Evolutionary conservation across 2,888 invertebrate species (phyloP).

Genomic region (Eudemis profundana): DNA sequence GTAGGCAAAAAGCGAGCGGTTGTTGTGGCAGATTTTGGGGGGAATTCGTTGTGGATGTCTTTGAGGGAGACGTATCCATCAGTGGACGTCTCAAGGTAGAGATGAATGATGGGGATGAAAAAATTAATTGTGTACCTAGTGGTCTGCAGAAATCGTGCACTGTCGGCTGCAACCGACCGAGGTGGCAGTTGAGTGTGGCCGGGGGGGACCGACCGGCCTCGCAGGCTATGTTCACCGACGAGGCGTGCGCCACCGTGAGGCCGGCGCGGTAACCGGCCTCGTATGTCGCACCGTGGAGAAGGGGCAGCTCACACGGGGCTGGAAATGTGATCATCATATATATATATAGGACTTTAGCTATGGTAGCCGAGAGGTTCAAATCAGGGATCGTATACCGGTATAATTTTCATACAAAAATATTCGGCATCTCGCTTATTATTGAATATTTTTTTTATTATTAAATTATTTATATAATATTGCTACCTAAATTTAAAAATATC

Average conservation of each 20-base stretch:
- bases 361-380: no score
- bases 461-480: no score
- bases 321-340: conserved; percentile 45
- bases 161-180: conserved; percentile 87
- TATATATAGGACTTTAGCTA: no score
- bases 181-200: conserved; percentile 86
- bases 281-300: conserved; percentile 88
- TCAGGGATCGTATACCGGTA: no score
- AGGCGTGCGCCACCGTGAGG: conserved; percentile 92
- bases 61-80: no score
- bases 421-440: no score
- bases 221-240: conserved; percentile 90
- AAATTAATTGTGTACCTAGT: conserved; percentile 64
- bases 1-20: no score
- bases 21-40: no score
- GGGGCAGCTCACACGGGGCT: conserved; percentile 90
- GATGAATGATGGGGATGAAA: background rate
- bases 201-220: conserved; percentile 84
- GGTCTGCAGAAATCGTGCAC: conserved; percentile 82
- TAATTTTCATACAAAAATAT: no score
- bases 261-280: conserved; percentile 92
- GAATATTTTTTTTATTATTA: no score
- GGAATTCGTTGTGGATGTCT: no score
- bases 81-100: background rate
- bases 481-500: no score